Evolutionary conservation across 1,140 invertebrate genomes (phyloP), one percentile per base, ranked within the genome.

Genomic region (Diprion similis): DNA sequence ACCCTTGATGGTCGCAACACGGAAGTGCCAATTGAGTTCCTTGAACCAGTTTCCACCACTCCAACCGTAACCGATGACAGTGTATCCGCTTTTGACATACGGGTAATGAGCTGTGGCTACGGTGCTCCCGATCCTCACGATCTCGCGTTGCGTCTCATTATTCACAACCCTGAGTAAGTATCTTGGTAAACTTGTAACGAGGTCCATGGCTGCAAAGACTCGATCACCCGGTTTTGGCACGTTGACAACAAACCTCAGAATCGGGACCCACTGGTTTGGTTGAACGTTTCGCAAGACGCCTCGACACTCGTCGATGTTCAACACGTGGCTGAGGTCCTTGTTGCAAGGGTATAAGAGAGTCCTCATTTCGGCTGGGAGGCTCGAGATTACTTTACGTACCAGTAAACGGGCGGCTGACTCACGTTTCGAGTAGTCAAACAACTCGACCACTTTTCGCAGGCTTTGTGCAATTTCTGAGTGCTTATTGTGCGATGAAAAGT

Each of bases 31-130:
- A 2, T 77, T 19, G 9, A 83, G 11, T 37, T 80, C 78, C 13
- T 73, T 73, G 1, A 64, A 64, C n/a, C 18, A 46, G 13, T 64
- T 37, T 9, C 73, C 70, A 2, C 78, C 71, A 24, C 69, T 74
- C 79, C 79, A 84, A 0, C 84, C 85, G 24, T 87, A 87, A 65
- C 81, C 80, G 7, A 88, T 69, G 0, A 87, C 66, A 9, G 85
- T 87, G 65, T 85, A 88, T 9, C 85, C 86, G 0, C 74, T 68
- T 10, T 48, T 47, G 18, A 79, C 77, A 8, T 76, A 19, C 8
- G 18, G 8, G 68, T 85, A 88, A 65, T 48, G 19, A 1, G 81
- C 73, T n/a, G 69, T 10, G 6, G 76, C 73, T 13, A 80, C 80
- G n/a, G 81, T 82, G 47, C 82, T 80, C 3, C 77, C 76, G 45